Evolutionary conservation across 2,113 vertebrate genomes (phyloP).

Genomic region (Coryphaenoides rupestris): DNA sequence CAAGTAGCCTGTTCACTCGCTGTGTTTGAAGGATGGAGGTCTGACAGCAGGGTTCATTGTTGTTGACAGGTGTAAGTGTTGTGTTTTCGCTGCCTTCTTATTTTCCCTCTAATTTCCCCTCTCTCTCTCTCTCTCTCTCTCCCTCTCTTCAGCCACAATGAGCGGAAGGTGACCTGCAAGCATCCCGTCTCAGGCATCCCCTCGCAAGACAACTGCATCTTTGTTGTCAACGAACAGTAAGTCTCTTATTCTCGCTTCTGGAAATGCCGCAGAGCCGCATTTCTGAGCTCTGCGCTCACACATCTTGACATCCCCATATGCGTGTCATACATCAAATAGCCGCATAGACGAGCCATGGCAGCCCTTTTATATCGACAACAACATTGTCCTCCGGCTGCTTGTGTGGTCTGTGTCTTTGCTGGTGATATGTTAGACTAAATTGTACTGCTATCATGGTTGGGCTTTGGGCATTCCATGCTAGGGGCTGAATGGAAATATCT

Average conservation of each 20-base stretch:
- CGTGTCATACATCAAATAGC: conserved; percentile 13
- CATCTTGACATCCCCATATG: conserved; percentile 14
- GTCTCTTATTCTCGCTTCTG: conserved; percentile 64
- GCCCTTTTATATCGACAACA: neutral
- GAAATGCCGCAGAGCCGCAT: conserved; percentile 46
- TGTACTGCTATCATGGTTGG: too few relatives aligned
- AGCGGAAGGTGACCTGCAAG: conserved; percentile 97
- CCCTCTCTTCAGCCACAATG: conserved; percentile 86
- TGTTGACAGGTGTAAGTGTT: neutral
- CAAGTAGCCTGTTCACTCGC: neutral
- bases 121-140: neutral
- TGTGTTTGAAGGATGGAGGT: neutral
- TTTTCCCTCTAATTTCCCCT: neutral
- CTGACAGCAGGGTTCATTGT: neutral
- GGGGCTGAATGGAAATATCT: too few relatives aligned
- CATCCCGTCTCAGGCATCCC: conserved; percentile 90
- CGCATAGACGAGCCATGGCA: conserved; percentile 15
- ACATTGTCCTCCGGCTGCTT: neutral
- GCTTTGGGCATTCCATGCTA: too few relatives aligned
- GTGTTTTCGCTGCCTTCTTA: conserved; percentile 1
- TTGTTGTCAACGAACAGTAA: conserved; percentile 98
- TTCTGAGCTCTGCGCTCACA: conserved; percentile 33
- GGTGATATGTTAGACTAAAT: too few relatives aligned
- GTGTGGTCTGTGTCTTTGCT: too few relatives aligned
- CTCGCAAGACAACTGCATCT: conserved; percentile 98